Evolutionary conservation across 1,140 invertebrate species (phyloP).

Genomic region (Anagrus nilaparvatae): DNA sequence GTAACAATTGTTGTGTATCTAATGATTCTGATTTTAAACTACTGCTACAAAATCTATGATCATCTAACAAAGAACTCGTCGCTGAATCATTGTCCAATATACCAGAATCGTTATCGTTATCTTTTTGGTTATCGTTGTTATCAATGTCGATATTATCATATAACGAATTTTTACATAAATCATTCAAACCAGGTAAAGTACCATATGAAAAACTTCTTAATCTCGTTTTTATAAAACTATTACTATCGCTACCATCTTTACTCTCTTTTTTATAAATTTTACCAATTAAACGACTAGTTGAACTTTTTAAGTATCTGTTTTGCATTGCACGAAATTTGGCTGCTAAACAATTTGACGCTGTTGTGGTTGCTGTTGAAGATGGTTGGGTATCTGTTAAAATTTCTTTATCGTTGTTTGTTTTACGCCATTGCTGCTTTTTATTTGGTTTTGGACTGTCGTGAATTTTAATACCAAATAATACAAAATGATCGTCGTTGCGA

Average conservation of each 20-base stretch:
- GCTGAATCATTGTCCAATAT: slow-evolving; percentile 64
- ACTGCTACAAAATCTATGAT: slow-evolving; percentile 48
- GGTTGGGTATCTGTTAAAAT: background rate
- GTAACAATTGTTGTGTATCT: slow-evolving; percentile 30
- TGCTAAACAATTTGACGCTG: slow-evolving; percentile 47
- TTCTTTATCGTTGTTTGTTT: slow-evolving; percentile 9
- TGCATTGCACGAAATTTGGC: slow-evolving; percentile 62
- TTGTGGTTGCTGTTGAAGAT: background rate
- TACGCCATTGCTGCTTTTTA: slow-evolving; percentile 18
- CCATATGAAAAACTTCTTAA: slow-evolving; percentile 67
- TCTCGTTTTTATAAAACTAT: slow-evolving; percentile 29
- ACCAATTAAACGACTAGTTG: slow-evolving; percentile 55
- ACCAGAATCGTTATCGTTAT: slow-evolving; percentile 57
- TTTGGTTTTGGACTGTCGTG: slow-evolving; percentile 18
- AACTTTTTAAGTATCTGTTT: slow-evolving; percentile 55
- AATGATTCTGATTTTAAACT: slow-evolving; percentile 48
- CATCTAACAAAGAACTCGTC: slow-evolving; percentile 55
- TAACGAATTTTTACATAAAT: no score
- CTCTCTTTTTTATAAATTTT: slow-evolving; percentile 52
- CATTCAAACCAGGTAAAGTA: slow-evolving; percentile 59
- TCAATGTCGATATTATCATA: background rate
- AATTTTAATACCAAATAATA: slow-evolving; percentile 25
- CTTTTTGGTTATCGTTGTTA: background rate
- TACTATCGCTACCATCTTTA: slow-evolving; percentile 29
- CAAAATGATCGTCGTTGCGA: slow-evolving; percentile 27